Evolutionary conservation across 2,888 invertebrate genomes (phyloP), one percentile per base, ranked within the genome.

Genomic region (Helicoverpa assulta): DNA sequence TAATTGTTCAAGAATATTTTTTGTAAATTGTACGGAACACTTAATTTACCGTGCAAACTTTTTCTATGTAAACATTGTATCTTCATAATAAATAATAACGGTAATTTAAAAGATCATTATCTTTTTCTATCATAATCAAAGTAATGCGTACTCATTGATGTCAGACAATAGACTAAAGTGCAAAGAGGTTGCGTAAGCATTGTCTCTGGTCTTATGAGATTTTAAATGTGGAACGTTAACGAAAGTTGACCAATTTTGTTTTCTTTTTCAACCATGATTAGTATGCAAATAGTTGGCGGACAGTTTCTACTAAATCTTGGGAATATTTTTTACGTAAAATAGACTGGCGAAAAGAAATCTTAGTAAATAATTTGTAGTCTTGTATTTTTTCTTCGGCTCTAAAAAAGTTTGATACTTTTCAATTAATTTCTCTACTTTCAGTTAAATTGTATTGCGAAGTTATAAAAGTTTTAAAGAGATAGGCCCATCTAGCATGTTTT

Each of bases 141-240:
- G 29, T 57, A 21, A 43, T 68, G 58, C 33, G 21, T 50, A 43
- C 55, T 75, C 51, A 53, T 47, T 61, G 21, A 37, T 43, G 18
- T 40, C 47, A 76, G 4, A 76, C 78, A 78, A 72, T 77, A 64
- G 62, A 61, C 14, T 55, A 52, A 29, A 65, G 52, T 78, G 65
- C 57, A 57, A 57, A 53, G 59, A 67, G 19, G 59, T 81, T 82
- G 57, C 51, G 59, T 72, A 61, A 79, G 43, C 29, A 50, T 51
- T 67, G 53, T 76, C 67, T 72, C 21, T 12, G 59, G 26, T 56
- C 43, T 73, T 76, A 81, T 70, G 72, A 61, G 54, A 73, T 77
- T 81, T 81, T 69, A 77, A 81, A 77, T 57, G 56, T 68, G 26
- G 78, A 76, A 55, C 63, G 60, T 61, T 58, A 64, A 58, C 29